These are phyloP conservation scores for Oxygymnocypris stewartii DNA, from an alignment of 2,113 vertebrate species.

Conservation along the genomic window DNA sequence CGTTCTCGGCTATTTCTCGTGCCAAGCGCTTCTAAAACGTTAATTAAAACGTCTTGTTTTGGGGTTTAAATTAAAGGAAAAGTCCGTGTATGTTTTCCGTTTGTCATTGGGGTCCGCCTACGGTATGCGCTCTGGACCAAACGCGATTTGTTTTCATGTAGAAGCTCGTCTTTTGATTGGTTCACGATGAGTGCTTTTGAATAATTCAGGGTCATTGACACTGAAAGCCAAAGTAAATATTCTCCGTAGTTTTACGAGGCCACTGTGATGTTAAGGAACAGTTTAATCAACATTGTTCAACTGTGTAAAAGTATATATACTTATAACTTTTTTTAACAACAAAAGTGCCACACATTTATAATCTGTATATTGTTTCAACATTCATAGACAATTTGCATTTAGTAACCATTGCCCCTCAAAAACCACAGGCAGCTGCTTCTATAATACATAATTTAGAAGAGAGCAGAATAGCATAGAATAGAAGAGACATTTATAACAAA, in stretches of 20 bases:
- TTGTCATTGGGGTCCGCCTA: constrained; percentile 17
- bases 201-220: background rate
- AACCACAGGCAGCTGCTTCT: background rate
- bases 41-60: background rate
- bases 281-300: background rate
- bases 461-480: background rate
- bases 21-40: background rate
- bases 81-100: background rate
- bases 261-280: background rate
- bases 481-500: background rate
- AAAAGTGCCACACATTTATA: background rate
- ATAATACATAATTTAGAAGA: background rate
- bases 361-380: background rate
- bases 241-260: background rate
- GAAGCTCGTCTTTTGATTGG: constrained; percentile 21
- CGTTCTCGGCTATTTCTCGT: background rate
- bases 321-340: background rate
- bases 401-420: no score
- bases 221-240: background rate
- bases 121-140: constrained; percentile 8
- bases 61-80: no score
- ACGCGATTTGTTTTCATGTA: background rate
- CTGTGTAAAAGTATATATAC: background rate
- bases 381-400: background rate
- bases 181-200: background rate